Conservation (phyloP, 2,888 invertebrate species). For the Bruchidius siliquastri region DNA sequence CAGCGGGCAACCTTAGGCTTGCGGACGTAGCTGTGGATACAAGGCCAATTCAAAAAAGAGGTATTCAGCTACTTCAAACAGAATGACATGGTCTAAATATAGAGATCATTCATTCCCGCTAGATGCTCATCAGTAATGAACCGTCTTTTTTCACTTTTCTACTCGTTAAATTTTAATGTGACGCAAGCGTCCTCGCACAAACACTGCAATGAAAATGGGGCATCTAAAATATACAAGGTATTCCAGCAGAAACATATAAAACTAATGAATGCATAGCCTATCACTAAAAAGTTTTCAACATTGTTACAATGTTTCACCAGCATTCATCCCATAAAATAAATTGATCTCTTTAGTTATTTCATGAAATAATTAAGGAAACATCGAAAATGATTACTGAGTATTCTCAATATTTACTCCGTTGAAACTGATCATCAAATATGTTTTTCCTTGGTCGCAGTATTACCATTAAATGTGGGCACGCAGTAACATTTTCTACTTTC, state of each 20-base stretch:
- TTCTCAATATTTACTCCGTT: no score
- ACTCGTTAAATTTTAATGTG: not conserved
- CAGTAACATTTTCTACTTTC: no score
- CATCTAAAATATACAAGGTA: not conserved
- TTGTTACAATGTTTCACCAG: no score
- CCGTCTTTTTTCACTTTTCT: not conserved
- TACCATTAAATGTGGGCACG: no score
- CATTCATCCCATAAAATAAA: no score
- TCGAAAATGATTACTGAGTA: no score
- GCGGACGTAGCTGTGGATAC: not conserved
- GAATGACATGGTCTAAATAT: not conserved
- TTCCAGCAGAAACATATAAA: not conserved
- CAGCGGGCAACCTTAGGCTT: not conserved
- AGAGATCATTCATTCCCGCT: not conserved
- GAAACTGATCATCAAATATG: no score
- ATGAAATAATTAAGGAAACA: no score
- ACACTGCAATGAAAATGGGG: not conserved
- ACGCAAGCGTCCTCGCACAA: not conserved
- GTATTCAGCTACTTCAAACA: not conserved
- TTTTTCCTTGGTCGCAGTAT: no score
- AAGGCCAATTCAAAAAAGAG: not conserved
- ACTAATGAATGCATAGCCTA: no score
- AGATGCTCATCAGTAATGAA: not conserved
- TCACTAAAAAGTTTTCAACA: no score
- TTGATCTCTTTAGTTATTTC: no score